Conservation (phyloP, 2,797 vertebrate genomes). For the Myripristis murdjan region DNA sequence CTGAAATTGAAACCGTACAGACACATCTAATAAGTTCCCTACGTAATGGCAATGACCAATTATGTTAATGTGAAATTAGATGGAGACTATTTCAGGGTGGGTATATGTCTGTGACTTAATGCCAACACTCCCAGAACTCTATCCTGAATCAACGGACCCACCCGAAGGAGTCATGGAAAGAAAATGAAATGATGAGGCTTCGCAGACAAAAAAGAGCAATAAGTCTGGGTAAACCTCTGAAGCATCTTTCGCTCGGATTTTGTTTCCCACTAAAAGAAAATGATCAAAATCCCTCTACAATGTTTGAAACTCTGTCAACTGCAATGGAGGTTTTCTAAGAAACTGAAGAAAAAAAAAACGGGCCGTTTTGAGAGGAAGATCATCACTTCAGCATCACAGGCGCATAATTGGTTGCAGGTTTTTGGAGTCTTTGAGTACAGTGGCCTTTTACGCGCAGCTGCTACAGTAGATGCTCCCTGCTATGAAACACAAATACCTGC, state of each 20-base stretch:
- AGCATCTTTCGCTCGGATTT: neutral
- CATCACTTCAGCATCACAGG: constrained; percentile 18
- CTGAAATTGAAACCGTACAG: constrained; percentile 29
- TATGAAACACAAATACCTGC: neutral
- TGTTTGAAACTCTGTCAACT: neutral
- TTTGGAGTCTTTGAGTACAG: constrained; percentile 5
- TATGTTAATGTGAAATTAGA: neutral
- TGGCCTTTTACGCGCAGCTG: neutral
- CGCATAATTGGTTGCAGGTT: constrained; percentile 35
- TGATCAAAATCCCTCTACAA: neutral
- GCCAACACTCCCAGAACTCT: constrained; percentile 25
- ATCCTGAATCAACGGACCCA: constrained; percentile 25
- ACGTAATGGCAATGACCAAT: constrained; percentile 4
- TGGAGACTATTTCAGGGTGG: constrained; percentile 32
- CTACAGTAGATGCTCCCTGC: constrained; percentile 8
- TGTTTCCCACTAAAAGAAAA: neutral
- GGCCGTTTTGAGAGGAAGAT: neutral
- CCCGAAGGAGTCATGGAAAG: constrained; percentile 32
- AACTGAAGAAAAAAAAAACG: constrained; percentile 6
- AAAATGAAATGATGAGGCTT: constrained; percentile 17
- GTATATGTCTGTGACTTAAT: constrained; percentile 40
- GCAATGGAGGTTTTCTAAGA: constrained; percentile 19
- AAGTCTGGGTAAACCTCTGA: neutral
- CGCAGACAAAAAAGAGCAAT: neutral
- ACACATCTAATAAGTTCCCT: neutral